Conservation (phyloP, 1,140 invertebrate genomes). For the Drosophila hydei region DNA sequence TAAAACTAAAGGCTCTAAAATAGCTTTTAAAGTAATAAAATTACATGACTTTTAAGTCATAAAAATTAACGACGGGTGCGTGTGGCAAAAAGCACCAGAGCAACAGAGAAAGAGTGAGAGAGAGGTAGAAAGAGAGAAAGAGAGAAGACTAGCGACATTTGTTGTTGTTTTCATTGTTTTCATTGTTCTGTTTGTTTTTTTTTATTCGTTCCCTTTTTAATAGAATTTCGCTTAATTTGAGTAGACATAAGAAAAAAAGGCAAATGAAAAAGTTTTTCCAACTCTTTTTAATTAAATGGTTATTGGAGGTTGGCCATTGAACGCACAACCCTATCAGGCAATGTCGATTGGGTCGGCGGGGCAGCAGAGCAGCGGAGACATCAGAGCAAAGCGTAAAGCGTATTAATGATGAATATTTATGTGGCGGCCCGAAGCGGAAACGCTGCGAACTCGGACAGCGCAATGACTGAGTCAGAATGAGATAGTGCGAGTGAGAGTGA, state of each 20-base stretch:
- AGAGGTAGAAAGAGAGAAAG: constrained; percentile 9
- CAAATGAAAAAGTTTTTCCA: constrained; percentile 71
- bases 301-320: constrained; percentile 58
- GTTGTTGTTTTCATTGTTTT: constrained; percentile 70
- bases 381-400: constrained; percentile 71
- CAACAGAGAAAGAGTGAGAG: constrained; percentile 7
- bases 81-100: constrained; percentile 57
- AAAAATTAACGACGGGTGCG: constrained; percentile 81
- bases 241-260: constrained; percentile 43
- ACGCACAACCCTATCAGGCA: constrained; percentile 53
- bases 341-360: constrained; percentile 59
- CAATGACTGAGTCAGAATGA: not conserved
- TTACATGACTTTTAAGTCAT: constrained; percentile 75
- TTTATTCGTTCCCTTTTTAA: constrained; percentile 61
- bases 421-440: constrained; percentile 70
- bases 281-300: constrained; percentile 83
- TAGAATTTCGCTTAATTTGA: constrained; percentile 82
- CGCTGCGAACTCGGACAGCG: constrained; percentile 24
- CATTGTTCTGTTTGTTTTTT: constrained; percentile 58
- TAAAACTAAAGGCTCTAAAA: constrained; percentile 80
- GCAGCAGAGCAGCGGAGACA: not conserved
- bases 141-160: constrained; percentile 44
- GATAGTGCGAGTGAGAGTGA: constrained; percentile 18
- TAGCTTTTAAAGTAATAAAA: constrained; percentile 83
- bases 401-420: constrained; percentile 83